phyloP scores from a whole-genome alignment of 1,140 invertebrate species.

The Panonychus citri region DNA sequence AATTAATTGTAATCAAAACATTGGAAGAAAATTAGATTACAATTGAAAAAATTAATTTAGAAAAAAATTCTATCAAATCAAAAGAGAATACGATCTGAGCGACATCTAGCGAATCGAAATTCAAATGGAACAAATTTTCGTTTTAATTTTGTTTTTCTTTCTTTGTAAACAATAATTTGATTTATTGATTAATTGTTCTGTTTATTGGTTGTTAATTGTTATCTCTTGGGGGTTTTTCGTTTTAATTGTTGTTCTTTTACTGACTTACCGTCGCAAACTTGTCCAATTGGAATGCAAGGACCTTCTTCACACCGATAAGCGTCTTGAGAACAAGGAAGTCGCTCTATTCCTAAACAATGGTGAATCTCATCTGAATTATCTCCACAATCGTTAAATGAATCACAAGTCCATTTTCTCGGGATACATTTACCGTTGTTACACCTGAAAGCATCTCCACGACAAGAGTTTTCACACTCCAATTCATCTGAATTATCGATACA shows the following conservation, averaged over 20 bases:
- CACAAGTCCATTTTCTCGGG: conserved; percentile 77
- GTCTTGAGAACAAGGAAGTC: background rate
- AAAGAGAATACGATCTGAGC: no score
- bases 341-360: conserved; percentile 32
- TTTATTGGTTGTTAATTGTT: no score
- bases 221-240: no score
- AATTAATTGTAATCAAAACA: no score
- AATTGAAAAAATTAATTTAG: no score
- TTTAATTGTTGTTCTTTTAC: background rate
- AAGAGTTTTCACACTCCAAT: background rate
- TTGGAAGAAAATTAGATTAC: no score
- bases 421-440: conserved; percentile 85
- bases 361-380: conserved; percentile 62
- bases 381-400: conserved; percentile 83
- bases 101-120: no score
- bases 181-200: no score
- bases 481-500: conserved; percentile 2
- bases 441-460: conserved; percentile 41
- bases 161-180: no score
- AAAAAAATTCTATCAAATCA: no score
- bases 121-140: no score
- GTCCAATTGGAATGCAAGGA: background rate
- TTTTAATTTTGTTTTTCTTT: no score
- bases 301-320: background rate
- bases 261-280: background rate